A percentile compares a stretch with the other conserved stretches of the same genome.
Evolutionary conservation across 2,113 vertebrate species (phyloP).

Genomic region (Pluvianellus socialis): DNA sequence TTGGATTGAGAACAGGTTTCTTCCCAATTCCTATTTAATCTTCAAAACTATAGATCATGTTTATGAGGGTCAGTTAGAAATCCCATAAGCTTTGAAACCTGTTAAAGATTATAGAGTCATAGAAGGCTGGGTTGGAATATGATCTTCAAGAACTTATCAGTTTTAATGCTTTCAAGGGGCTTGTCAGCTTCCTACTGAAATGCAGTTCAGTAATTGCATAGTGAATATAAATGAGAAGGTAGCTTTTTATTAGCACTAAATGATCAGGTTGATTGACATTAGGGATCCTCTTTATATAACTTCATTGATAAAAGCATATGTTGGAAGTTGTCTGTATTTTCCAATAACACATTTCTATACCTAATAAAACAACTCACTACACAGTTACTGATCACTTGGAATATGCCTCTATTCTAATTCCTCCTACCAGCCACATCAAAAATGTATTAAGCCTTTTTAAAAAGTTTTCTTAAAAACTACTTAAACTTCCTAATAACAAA

Average conservation of each 20-base stretch:
- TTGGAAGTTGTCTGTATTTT: conserved; percentile 1
- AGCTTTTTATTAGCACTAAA: conserved; percentile 18
- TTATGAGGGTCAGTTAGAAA: neutral
- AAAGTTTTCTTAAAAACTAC: neutral
- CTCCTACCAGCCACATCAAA: neutral
- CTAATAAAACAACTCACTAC: neutral
- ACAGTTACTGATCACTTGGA: neutral
- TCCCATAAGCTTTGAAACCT: neutral
- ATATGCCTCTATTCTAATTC: neutral
- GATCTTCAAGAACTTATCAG: neutral
- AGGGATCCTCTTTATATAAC: neutral
- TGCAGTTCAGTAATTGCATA: neutral
- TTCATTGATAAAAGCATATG: conserved; percentile 13
- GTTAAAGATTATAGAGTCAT: neutral
- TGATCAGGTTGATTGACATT: neutral
- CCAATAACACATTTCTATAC: neutral
- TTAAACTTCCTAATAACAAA: neutral
- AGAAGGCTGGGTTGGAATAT: neutral
- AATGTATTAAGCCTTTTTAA: neutral
- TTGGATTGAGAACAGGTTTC: neutral
- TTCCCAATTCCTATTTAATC: neutral
- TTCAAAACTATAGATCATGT: neutral
- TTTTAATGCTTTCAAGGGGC: conserved; percentile 36
- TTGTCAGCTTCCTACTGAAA: conserved; percentile 12
- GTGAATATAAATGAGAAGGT: neutral